A percentile compares a stretch with the other conserved stretches of the same genome.
Conservation (phyloP, 2,797 vertebrate genomes). For the Peromyscus nudipes region DNA sequence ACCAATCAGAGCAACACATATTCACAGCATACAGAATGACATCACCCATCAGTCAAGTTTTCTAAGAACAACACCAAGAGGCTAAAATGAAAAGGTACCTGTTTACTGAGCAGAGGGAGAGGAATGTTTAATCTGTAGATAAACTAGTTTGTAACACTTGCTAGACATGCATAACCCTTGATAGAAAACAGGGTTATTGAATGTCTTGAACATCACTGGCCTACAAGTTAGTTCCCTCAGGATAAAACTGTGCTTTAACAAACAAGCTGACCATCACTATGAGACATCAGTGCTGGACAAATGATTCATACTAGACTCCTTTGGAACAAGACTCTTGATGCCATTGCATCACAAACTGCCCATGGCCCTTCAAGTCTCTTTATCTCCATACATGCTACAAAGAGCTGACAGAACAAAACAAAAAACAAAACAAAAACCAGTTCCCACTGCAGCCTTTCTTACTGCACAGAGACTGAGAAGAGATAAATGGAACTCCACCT, state of each 20-base stretch:
- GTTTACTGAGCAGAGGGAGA: not conserved
- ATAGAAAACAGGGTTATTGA: not conserved
- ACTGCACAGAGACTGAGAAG: not conserved
- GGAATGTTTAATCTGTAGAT: not conserved
- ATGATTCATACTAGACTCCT: not conserved
- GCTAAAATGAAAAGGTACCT: not conserved
- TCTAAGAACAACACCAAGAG: not conserved
- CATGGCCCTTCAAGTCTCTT: not conserved
- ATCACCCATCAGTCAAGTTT: not conserved
- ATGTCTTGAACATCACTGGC: not conserved
- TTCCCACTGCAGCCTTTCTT: not conserved
- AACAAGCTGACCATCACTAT: not conserved
- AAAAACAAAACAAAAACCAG: not conserved
- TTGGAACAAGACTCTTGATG: not conserved
- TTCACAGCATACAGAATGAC: too few species aligned
- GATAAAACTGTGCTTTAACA: not conserved
- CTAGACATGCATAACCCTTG: not conserved
- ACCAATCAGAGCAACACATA: too few species aligned
- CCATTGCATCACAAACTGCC: not conserved
- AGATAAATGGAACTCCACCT: not conserved
- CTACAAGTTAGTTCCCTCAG: not conserved
- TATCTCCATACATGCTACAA: not conserved
- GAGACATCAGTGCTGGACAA: not conserved
- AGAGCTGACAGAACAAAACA: not conserved
- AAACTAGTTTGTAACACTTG: not conserved